Evolutionary conservation across 2,113 vertebrate genomes (phyloP).

Genomic region (Taurulus bubalis): DNA sequence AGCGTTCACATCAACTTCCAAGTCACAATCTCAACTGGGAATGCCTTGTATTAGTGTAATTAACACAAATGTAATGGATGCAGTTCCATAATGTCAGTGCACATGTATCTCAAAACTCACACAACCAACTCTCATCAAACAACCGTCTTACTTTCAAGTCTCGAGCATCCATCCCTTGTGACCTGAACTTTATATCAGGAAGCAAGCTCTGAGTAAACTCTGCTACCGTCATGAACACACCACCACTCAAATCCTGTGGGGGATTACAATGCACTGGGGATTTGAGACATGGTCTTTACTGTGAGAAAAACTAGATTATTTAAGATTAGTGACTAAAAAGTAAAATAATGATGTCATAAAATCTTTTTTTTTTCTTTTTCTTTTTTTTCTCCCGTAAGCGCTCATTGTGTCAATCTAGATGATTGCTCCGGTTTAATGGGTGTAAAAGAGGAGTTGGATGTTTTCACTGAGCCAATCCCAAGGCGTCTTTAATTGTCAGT

Average conservation of each 20-base stretch:
- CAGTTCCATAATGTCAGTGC: background rate
- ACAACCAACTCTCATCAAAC: background rate
- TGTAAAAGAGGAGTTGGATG: conserved; percentile 57
- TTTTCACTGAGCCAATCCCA: conserved; percentile 68
- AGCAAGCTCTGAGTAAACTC: background rate
- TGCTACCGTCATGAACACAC: background rate
- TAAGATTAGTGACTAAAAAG: conserved; percentile 21
- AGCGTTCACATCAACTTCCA: background rate
- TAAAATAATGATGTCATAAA: conserved; percentile 22
- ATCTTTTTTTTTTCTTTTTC: conserved; percentile 41
- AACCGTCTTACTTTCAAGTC: background rate
- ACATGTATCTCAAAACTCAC: background rate
- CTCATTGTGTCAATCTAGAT: conserved; percentile 79
- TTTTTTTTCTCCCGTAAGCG: conserved; percentile 44
- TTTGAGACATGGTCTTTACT: background rate
- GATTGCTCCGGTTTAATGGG: conserved; percentile 71
- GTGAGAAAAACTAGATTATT: conserved; percentile 25
- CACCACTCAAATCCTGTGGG: background rate
- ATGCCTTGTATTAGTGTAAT: background rate
- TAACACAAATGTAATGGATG: background rate
- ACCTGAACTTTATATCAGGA: background rate
- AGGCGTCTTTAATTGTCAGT: conserved; percentile 70
- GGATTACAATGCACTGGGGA: background rate
- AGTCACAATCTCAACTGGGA: background rate
- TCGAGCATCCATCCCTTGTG: background rate